Evolutionary conservation across 2,797 vertebrate species (phyloP).

Genomic region (Mus minutoides): DNA sequence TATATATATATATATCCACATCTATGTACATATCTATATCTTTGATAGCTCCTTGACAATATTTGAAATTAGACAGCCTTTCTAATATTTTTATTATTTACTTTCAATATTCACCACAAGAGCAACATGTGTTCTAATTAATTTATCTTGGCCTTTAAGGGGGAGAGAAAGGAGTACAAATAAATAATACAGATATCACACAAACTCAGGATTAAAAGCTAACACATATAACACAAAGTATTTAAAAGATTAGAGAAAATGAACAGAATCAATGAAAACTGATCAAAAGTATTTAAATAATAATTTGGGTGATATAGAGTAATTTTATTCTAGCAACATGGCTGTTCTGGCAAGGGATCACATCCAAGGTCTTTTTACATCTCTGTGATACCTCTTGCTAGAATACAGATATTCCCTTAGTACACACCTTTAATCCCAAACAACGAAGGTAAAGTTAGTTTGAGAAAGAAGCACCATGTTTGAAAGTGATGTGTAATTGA

Average conservation of each 20-base stretch:
- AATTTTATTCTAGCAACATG: background rate
- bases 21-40: background rate
- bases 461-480: background rate
- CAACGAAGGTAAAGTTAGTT: background rate
- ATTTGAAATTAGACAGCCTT: conserved; percentile 11
- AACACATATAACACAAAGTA: background rate
- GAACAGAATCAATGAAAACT: background rate
- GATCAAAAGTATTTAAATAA: background rate
- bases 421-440: background rate
- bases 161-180: background rate
- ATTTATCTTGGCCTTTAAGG: background rate
- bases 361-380: background rate
- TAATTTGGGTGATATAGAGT: background rate
- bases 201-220: background rate
- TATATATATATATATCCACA: too few species aligned
- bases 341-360: background rate
- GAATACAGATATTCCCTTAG: background rate
- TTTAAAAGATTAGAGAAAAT: background rate
- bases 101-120: background rate
- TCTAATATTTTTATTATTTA: background rate
- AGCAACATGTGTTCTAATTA: background rate
- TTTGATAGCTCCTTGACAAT: background rate
- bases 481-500: background rate
- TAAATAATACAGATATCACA: background rate
- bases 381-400: background rate